Base-by-base conservation (phyloP, 1,140 invertebrate genomes). In the Ooceraea biroi region DNA sequence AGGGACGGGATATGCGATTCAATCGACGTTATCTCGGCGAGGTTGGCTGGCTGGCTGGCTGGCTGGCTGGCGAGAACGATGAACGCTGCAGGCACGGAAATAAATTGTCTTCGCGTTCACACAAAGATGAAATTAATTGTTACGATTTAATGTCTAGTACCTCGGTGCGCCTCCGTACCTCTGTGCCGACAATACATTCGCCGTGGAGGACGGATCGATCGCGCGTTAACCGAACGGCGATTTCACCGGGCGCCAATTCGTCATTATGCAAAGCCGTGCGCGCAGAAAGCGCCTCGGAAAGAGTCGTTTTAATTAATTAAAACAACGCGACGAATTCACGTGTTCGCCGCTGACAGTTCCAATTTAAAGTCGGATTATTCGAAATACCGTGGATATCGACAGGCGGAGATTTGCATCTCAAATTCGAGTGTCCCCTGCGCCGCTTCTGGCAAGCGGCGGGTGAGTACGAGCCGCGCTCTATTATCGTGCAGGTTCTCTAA, bases 281-380 rank as follows among this genome's bases (percentile, higher is more conserved):
- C 76, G 55, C 25, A 71, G 76, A 69, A 71, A 69, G 76, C 76
- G 50, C 65, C 2, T 44, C 22, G 76, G 36, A 80, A 80, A 80
- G 76, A 80, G 76, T 80, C 65, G 65, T 71, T 80, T 80, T 80
- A 80, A 80, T 80, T 80, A 71, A 80, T 80, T 80, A 80, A 80
- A 80, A 80, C 76, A 80, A 80, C 65, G 65, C 76, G 25, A 80
- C 76, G 65, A 80, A 80, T 80, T 80, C 50, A 46, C 76, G 25
- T 80, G 76, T 80, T 27, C 65, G 65, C 22, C 65, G 76, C 76
- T 80, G 76, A 80, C 65, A 71, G 76, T 80, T 80, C 25, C 65
- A 80, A 80, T 80, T 80, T 80, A 80, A 80, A 80, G 65, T 80
- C 76, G 76, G 76, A 80, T 80, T 80, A 80, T 71, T 80, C 65